Evolutionary conservation across 2,888 invertebrate species (phyloP).

Genomic region (Drosophila anomalata): DNA sequence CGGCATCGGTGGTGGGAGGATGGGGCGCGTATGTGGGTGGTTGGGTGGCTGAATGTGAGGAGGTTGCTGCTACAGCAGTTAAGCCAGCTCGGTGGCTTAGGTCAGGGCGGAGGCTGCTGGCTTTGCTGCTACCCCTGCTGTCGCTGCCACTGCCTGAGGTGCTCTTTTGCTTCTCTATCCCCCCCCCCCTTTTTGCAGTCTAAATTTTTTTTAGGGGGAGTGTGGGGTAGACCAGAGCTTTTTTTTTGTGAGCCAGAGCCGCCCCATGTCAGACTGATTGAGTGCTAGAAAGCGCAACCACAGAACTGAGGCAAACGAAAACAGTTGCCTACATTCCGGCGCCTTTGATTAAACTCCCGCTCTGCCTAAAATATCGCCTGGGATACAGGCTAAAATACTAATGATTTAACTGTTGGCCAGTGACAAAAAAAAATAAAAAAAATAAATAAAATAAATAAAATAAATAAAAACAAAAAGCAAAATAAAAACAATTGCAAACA

Average conservation of each 20-base stretch:
- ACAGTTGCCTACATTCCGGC: conserved; percentile 59
- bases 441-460: conserved; percentile 24
- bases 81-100: conserved; percentile 75
- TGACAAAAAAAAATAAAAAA: conserved; percentile 14
- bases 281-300: conserved; percentile 57
- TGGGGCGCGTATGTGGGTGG: conserved; percentile 9
- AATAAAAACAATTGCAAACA: conserved; percentile 41
- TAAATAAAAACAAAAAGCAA: conserved; percentile 13
- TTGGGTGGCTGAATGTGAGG: conserved; percentile 18
- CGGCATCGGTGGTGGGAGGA: conserved; percentile 53
- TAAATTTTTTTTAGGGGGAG: conserved; percentile 13
- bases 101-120: conserved; percentile 66
- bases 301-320: conserved; percentile 29
- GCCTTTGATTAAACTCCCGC: conserved; percentile 4
- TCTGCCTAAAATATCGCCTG: conserved; percentile 12
- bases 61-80: conserved; percentile 65
- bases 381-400: conserved; percentile 1
- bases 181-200: conserved; percentile 13
- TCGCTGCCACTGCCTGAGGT: conserved; percentile 58
- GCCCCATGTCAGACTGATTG: conserved; percentile 64
- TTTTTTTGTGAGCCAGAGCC: conserved; percentile 9
- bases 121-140: conserved; percentile 4
- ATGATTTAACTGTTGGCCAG: conserved; percentile 33
- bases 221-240: neutral
- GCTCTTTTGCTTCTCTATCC: conserved; percentile 16